Base-by-base conservation (phyloP, 2,113 vertebrate species). In the Oplegnathus fasciatus region DNA sequence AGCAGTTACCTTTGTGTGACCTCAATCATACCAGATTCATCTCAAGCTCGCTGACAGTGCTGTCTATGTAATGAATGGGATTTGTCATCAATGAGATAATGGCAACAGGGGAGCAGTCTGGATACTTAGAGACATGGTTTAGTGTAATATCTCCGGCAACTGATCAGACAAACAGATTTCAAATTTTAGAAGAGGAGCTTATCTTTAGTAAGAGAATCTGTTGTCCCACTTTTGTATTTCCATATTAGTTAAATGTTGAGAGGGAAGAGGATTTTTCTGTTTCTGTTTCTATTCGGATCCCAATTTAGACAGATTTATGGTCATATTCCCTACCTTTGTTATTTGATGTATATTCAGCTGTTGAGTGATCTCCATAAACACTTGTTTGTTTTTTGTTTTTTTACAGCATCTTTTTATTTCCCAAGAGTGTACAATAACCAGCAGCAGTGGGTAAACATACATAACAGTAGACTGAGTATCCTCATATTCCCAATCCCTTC, bases 81-180 rank as follows among this genome's bases (percentile, higher is more conserved):
- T 82, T 85, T 74, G 32, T 80, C 61, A 77, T 67, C 46, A 75
- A 17, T 65, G 78, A 78, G 62, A 34, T 67, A 46, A 73, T 55
- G 15, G 64, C 70, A 79, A n/a, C 50, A 65, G 14, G 9, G 48
- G 34, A 58, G 57, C 57, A 2, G 52, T 11, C 17, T 26, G 55
- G 30, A 55, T 44, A 6, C 26, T 34, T 9, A 44, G 42, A n/a
- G 54, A 30, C 32, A 6, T 14, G 46, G 57, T 75, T 79, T 52
- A 75, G 70, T 52, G 32, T 65, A 64, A 75, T 67, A 62, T 75
- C 44, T 55, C n/a, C 6, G 34, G 50, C 68, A 60, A 55, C 46
- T 28, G 30, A 64, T 78, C 55, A 74, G 67, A 69, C 60, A 70
- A 57, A 74, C 32, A 24, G 69, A 74, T 70, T 74, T 57, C 48